These are phyloP conservation scores for Ephialtes manifestator DNA, from an alignment of 2,888 invertebrate genomes.

Conservation along the genomic window DNA sequence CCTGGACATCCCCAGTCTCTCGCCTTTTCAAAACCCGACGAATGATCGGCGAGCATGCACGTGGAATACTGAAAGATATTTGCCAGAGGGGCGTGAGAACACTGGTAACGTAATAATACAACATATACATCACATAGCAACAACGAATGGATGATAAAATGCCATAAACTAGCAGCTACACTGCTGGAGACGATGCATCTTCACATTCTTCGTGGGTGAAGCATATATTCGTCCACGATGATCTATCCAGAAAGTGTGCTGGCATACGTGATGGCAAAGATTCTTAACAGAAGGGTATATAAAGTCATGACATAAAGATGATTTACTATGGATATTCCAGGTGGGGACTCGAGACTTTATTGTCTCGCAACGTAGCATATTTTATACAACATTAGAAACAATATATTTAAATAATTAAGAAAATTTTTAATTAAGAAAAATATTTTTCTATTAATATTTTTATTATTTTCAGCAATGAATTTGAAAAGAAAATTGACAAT, in stretches of 20 bases:
- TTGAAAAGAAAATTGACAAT: too few species aligned
- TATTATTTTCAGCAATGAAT: too few species aligned
- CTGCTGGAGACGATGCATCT: neutral
- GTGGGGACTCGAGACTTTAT: neutral
- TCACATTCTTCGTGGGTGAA: slow-evolving; percentile 6
- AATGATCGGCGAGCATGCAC: slow-evolving; percentile 45
- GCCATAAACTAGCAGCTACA: neutral
- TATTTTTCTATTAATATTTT: too few species aligned
- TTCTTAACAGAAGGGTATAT: neutral
- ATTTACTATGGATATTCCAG: slow-evolving; percentile 33
- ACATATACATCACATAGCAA: slow-evolving; percentile 1
- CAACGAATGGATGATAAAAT: slow-evolving; percentile 23
- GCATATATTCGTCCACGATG: neutral
- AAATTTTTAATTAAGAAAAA: too few species aligned
- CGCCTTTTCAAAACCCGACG: slow-evolving; percentile 38
- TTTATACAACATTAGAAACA: too few species aligned
- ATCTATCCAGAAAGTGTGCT: neutral
- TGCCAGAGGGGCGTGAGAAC: slow-evolving; percentile 55
- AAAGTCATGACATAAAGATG: slow-evolving; percentile 8
- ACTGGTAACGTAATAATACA: slow-evolving; percentile 25
- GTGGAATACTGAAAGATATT: slow-evolving; percentile 44
- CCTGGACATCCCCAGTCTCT: slow-evolving; percentile 43
- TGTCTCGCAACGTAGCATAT: too few species aligned
- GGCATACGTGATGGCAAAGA: neutral
- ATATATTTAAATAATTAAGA: too few species aligned